Evolutionary conservation across 2,797 vertebrate species (phyloP).

Genomic region (Ctenopoma kingsleyae): DNA sequence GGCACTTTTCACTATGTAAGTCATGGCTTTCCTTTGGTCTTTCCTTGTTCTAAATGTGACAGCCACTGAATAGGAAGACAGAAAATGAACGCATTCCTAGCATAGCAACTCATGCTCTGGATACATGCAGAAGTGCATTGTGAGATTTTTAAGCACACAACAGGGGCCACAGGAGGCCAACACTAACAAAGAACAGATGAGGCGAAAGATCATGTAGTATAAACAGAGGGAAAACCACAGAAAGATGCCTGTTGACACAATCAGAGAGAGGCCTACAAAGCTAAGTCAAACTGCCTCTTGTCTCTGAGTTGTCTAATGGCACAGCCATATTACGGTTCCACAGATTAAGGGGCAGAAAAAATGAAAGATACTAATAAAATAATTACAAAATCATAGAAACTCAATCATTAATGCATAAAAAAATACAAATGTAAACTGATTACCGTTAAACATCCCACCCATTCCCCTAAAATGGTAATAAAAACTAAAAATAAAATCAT

Average conservation of each 20-base stretch:
- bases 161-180: constrained; percentile 47
- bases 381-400: constrained; percentile 75
- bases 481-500: constrained; percentile 79
- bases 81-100: constrained; percentile 15
- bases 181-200: constrained; percentile 62
- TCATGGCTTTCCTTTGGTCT: constrained; percentile 38
- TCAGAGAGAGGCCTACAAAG: constrained; percentile 63
- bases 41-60: constrained; percentile 41
- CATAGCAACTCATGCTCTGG: constrained; percentile 21
- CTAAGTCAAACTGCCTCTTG: constrained; percentile 53
- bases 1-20: constrained; percentile 56
- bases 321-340: constrained; percentile 74
- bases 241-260: constrained; percentile 69
- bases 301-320: constrained; percentile 72
- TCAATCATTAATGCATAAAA: constrained; percentile 72
- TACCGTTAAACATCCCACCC: constrained; percentile 77
- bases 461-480: constrained; percentile 77
- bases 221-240: constrained; percentile 66
- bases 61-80: constrained; percentile 27
- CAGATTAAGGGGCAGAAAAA: constrained; percentile 57
- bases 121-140: constrained; percentile 41
- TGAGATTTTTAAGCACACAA: constrained; percentile 44
- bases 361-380: constrained; percentile 58
- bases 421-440: constrained; percentile 84
- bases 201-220: constrained; percentile 56